phyloP scores from a whole-genome alignment of 2,797 vertebrate genomes.

The Acropternis orthonyx region DNA sequence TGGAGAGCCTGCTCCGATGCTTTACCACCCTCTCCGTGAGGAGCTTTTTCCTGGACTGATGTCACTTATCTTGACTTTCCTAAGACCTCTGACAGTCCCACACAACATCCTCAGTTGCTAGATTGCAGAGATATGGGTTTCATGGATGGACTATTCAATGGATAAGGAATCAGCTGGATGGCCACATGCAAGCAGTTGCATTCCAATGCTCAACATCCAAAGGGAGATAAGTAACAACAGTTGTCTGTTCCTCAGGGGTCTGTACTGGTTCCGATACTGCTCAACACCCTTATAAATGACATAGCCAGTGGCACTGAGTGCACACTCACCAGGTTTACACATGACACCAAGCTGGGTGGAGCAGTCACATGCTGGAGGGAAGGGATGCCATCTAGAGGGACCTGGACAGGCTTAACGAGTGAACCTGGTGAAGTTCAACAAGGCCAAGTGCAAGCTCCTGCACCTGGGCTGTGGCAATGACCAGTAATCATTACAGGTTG shows the following conservation, averaged over 20 bases:
- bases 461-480: neutral
- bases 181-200: neutral
- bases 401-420: neutral
- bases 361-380: neutral
- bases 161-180: neutral
- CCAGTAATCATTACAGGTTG: neutral
- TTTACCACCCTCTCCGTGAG: neutral
- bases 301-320: no score
- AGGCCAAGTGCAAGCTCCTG: neutral
- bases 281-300: no score
- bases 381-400: neutral
- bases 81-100: neutral
- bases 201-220: neutral
- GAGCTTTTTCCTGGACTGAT: neutral
- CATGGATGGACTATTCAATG: neutral
- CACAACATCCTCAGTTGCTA: neutral
- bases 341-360: no score
- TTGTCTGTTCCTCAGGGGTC: neutral
- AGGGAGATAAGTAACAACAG: neutral
- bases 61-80: neutral
- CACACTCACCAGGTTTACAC: no score
- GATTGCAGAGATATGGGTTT: rapidly evolving
- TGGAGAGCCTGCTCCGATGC: neutral
- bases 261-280: neutral
- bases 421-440: neutral